A percentile compares a stretch with the other conserved stretches of the same genome.
These are phyloP conservation scores for Pipistrellus pygmaeus DNA, from an alignment of 2,797 vertebrate species.

Conservation along the genomic window DNA sequence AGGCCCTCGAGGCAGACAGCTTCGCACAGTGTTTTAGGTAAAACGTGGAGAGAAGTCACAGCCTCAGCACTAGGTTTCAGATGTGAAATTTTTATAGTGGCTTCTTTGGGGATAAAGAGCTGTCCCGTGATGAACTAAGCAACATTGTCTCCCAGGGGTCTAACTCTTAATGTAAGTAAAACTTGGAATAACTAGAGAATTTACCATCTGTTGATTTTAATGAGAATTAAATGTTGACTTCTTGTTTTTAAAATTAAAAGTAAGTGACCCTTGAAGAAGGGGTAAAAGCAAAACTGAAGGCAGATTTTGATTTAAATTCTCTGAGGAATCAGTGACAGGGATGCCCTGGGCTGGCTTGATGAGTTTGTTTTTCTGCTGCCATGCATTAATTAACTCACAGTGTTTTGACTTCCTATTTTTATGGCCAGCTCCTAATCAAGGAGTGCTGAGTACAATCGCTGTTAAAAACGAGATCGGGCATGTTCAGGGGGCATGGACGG, in stretches of 20 bases:
- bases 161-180: neutral
- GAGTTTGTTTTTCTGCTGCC: neutral
- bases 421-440: conserved; percentile 27
- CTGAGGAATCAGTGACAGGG: conserved; percentile 6
- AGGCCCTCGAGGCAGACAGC: neutral
- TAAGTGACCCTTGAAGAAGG: conserved; percentile 50
- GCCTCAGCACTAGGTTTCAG: neutral
- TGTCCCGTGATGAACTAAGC: neutral
- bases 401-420: conserved; percentile 59
- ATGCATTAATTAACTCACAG: conserved; percentile 39
- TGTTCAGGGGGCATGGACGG: neutral
- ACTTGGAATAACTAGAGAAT: neutral
- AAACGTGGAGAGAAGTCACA: neutral
- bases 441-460: neutral
- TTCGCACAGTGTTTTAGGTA: neutral
- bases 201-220: conserved; percentile 26
- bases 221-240: conserved; percentile 51
- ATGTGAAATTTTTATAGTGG: neutral
- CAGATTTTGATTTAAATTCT: conserved; percentile 59
- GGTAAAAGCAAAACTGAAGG: conserved; percentile 56
- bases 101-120: neutral
- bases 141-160: neutral
- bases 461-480: neutral
- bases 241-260: conserved; percentile 40
- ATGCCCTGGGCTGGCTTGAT: conserved; percentile 46